These are phyloP conservation scores for Eupithecia exiguata DNA, from an alignment of 2,888 invertebrate genomes.

Conservation along the genomic window DNA sequence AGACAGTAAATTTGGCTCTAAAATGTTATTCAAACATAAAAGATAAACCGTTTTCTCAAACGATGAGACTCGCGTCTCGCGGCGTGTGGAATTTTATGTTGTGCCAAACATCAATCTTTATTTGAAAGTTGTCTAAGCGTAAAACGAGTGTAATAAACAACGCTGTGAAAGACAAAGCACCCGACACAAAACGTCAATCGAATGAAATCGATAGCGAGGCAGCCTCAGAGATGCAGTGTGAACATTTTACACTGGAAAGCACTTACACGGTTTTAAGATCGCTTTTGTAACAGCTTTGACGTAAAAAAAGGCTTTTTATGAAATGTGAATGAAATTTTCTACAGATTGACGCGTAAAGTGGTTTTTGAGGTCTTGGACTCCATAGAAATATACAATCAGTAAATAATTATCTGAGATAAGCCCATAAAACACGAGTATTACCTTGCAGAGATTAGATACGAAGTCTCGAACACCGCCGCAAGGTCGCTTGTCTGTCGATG, in stretches of 20 bases:
- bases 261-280: slow-evolving; percentile 36
- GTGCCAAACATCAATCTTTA: slow-evolving; percentile 47
- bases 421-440: too few species aligned
- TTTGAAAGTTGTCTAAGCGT: slow-evolving; percentile 46
- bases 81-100: slow-evolving; percentile 42
- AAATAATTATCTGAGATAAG: too few species aligned
- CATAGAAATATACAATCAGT: too few species aligned
- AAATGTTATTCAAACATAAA: slow-evolving; percentile 36
- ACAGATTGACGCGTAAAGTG: slow-evolving; percentile 22
- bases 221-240: slow-evolving; percentile 37
- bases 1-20: slow-evolving; percentile 26
- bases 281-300: slow-evolving; percentile 32
- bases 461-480: too few species aligned
- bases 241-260: slow-evolving; percentile 39
- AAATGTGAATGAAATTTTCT: slow-evolving; percentile 22
- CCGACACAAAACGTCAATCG: slow-evolving; percentile 43
- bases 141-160: slow-evolving; percentile 47
- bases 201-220: slow-evolving; percentile 41
- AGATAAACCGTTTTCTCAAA: slow-evolving; percentile 33
- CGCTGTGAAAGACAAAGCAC: slow-evolving; percentile 39
- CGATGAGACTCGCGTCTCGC: slow-evolving; percentile 29
- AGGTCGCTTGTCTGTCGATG: too few species aligned
- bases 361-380: background rate
- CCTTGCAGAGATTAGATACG: too few species aligned
- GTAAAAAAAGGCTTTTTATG: slow-evolving; percentile 30